Base-by-base conservation (phyloP, 2,888 invertebrate species). In the Leptodirus hochenwartii region DNA sequence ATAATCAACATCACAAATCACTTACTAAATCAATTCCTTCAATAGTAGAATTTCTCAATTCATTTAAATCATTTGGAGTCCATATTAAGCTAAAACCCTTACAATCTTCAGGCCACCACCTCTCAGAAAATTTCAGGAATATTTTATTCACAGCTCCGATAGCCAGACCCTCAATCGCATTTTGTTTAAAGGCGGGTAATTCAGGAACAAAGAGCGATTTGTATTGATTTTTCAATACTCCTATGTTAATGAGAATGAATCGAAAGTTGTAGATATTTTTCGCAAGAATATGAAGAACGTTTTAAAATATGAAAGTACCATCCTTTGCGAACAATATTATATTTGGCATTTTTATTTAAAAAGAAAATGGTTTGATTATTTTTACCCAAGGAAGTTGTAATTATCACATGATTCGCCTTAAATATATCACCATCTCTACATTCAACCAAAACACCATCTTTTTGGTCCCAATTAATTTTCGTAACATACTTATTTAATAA, bases 101-200 rank as follows among this genome's bases (percentile, higher is more conserved):
- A 43, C 56, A 55, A 31, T 60, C 56, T 4, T 50, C 46, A 0
- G 58, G 53, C 76, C 78, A 79, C 70, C 78, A 78, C 3, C 58
- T 53, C 5, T 57, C 45, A 0, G 67, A 55, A 47, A 74, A 82
- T 17, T 61, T 56, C 1, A 81, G 41, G 27, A 67, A 64, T 14
- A 80, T 62, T 54, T 81, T 81, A 34, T 68, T 63, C 1, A 73
- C 68, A 1, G 63, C 62, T 0, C 78, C 79, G 39, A 72, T 66
- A 0, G 66, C 61, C 25, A 75, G 47, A 11, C 56, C 56, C 47
- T 69, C 42, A 27, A 76, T 71, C 1, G 65, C 60, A 8, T 50
- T 51, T 1, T 56, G 37, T 53, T 76, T 76, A 3, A 47, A 43
- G 8, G 46, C 33, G 0, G 71, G 64, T 20, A 76, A 47, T 3